phyloP scores from a whole-genome alignment of 2,888 invertebrate species.

The Cheilosia pagana region DNA sequence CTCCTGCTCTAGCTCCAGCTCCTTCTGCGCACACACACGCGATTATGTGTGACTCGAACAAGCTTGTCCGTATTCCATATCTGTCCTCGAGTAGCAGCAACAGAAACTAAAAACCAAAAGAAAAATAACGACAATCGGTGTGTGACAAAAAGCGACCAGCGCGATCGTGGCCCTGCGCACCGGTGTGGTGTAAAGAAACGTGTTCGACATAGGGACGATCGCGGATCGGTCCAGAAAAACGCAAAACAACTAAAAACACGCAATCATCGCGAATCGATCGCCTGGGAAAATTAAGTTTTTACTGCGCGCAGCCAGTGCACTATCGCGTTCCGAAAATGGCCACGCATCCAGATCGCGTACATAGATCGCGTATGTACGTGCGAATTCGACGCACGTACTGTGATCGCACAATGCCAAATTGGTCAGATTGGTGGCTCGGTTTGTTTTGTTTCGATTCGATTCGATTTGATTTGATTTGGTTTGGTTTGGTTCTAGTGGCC shows the following conservation, averaged over 20 bases:
- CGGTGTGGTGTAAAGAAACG: conserved; percentile 54
- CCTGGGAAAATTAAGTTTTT: conserved; percentile 75
- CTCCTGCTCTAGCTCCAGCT: background rate
- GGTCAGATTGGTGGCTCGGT: conserved; percentile 40
- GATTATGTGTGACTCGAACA: conserved; percentile 50
- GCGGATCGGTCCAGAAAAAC: conserved; percentile 39
- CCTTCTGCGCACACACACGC: conserved; percentile 2
- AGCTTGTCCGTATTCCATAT: conserved; percentile 71
- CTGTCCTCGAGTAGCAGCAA: conserved; percentile 37
- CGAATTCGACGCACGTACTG: conserved; percentile 73
- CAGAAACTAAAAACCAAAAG: conserved; percentile 19
- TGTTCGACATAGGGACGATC: conserved; percentile 67
- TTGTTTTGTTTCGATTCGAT: conserved; percentile 9
- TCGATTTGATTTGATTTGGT: conserved; percentile 3
- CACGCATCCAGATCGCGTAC: conserved; percentile 68
- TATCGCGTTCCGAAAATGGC: conserved; percentile 70
- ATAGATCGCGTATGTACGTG: conserved; percentile 57
- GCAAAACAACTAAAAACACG: conserved; percentile 71
- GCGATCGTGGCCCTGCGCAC: conserved; percentile 47
- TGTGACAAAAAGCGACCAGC: conserved; percentile 61
- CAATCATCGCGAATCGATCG: conserved; percentile 74
- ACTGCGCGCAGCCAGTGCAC: conserved; percentile 48
- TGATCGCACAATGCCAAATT: conserved; percentile 69
- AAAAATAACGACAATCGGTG: conserved; percentile 15
- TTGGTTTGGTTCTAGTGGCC: conserved; percentile 19